Base-by-base conservation (phyloP, 2,888 invertebrate genomes). In the Ditula angustiorana region DNA sequence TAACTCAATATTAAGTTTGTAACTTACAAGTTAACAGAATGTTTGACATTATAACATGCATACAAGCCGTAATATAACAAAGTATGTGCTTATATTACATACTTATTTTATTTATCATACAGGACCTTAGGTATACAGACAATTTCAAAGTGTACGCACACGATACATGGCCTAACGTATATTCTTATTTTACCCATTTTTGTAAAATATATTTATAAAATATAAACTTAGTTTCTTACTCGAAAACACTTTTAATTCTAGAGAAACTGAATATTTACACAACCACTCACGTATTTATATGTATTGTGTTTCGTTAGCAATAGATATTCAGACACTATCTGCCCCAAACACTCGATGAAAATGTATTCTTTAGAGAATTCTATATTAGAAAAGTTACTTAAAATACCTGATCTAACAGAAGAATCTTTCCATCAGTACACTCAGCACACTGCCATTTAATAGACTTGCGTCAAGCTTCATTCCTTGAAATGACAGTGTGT, bases 211-310 rank as follows among this genome's bases (percentile, higher is more conserved):
- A 79, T 81, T 81, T 87, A 82, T 76, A 87, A 87, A 87, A 88
- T 87, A 88, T 86, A 83, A 81, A 83, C 78, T 80, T 80, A 69
- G 76, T 77, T 79, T 78, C 78, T 79, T 81, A 76, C 66, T 74
- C 71, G 71, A 73, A 74, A 65, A 69, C 78, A 82, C 82, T 72
- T 68, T 69, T 64, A 64, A 23, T 46, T 44, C 83, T 90, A 87
- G 77, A 60, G 76, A 81, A 84, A 73, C 69, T 71, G 73, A 85
- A 81, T 89, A 89, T 90, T 80, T 87, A 90, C 90, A 90, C 82
- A 83, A 85, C 79, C 83, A 75, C 73, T 56, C 67, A 63, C 57
- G n/a, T 61, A 61, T 56, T 23, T 35, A 53, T 58, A 46, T 58
- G 55, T 47, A 46, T 50, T 55, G 24, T 41, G 60, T 46, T 61